phyloP scores from a whole-genome alignment of 1,140 invertebrate genomes.

The Magallana angulata region DNA sequence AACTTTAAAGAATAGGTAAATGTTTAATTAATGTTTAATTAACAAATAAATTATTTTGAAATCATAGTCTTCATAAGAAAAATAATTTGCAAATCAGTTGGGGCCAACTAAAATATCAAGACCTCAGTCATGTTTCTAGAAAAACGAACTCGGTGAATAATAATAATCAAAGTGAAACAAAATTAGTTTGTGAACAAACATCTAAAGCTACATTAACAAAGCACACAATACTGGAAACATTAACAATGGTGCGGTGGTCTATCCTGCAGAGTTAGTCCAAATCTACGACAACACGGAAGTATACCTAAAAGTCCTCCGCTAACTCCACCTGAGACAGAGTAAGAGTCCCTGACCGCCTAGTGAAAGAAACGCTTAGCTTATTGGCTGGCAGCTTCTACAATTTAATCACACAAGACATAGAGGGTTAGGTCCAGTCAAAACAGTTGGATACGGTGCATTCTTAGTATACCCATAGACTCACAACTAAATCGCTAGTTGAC shows the following conservation, averaged over 20 bases:
- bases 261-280: background rate
- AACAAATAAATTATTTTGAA: too few relatives aligned
- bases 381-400: conserved; percentile 46
- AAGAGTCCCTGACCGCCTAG: conserved; percentile 63
- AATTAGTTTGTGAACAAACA: conserved; percentile 11
- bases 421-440: background rate
- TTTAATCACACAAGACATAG: conserved; percentile 28
- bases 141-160: too few relatives aligned
- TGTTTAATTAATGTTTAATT: too few relatives aligned
- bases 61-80: too few relatives aligned
- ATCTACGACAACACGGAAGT: conserved; percentile 2
- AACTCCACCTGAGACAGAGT: conserved; percentile 59
- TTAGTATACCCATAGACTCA: too few relatives aligned
- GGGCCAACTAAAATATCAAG: too few relatives aligned
- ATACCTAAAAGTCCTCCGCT: conserved; percentile 50
- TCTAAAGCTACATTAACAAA: conserved; percentile 7
- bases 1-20: too few relatives aligned
- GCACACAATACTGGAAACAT: background rate
- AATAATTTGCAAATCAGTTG: too few relatives aligned
- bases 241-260: background rate
- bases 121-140: too few relatives aligned
- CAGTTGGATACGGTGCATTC: too few relatives aligned
- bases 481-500: too few relatives aligned
- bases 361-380: conserved; percentile 61
- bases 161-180: background rate